Evolutionary conservation across 2,113 vertebrate species (phyloP), one percentile per base, ranked within the genome.

Genomic region (Amphiprion percula): DNA sequence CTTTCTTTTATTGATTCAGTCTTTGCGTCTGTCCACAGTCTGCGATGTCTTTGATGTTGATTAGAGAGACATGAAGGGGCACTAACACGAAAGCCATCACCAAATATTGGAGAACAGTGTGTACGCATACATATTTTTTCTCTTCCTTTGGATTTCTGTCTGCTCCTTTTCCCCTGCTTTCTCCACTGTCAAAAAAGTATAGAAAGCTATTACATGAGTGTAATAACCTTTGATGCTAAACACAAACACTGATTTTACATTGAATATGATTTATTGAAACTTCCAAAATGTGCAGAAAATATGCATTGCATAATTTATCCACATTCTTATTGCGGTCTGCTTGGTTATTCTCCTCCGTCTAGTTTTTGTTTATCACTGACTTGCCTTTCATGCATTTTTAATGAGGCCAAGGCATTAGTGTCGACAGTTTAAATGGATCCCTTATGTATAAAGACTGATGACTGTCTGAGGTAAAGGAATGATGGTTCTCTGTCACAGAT

Each of bases 331-430:
- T 7, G 3, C 30, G 24, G 26, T n/a, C 54, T 63, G 16, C 49
- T 68, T 73, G 23, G 41, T 80, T 44, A 55, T 30, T 65, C 68
- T 66, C 16, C 47, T 70, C 64, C 30, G 44, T 62, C 66, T 46
- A 55, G 60, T 69, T 83, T 83, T 64, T 79, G 74, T 79, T 82
- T 71, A 73, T 58, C 63, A 37, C 53, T 1, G 41, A 41, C 39
- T 61, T 59, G 14, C 39, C 37, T 30, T 19, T 46, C 37, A 72
- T 82, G 62, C 49, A 80, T 85, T 63, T 80, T 80, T 76, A 26
- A 85, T 76, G 58, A 75, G 59, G 49, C 41, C 1, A 1, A 72
- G 39, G 61, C 62, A 63, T 68, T 72, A 58, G 23, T 55, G 69
- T 74, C 7, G 16, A 72, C 64, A 8, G 75, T 64, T 64, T 61